These are phyloP conservation scores for Podarcis cretensis DNA, from an alignment of 2,113 vertebrate genomes.

Conservation along the genomic window DNA sequence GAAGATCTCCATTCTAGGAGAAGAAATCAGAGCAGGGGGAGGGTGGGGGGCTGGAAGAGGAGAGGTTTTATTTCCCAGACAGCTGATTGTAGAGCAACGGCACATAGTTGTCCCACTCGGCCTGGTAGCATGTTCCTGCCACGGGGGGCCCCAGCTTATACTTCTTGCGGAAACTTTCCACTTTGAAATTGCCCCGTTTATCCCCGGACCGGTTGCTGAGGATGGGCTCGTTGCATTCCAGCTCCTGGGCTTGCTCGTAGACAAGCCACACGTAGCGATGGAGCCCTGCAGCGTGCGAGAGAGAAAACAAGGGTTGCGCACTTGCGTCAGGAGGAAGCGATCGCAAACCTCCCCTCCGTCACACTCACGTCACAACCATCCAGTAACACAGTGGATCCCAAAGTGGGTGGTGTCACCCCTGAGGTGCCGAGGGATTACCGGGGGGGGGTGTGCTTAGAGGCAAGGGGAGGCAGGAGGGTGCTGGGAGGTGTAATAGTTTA, in stretches of 20 bases:
- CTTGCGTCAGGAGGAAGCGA: not conserved
- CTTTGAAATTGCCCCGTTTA: conserved; percentile 87
- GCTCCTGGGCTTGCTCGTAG: conserved; percentile 83
- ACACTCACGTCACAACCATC: not conserved
- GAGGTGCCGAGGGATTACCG: no score
- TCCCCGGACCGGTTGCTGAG: conserved; percentile 91
- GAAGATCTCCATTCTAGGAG: no score
- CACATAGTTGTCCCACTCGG: conserved; percentile 95
- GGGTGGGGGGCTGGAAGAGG: no score
- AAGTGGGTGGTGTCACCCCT: no score
- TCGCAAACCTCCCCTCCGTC: not conserved
- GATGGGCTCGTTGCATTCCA: conserved; percentile 83
- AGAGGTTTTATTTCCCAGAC: conserved; percentile 80
- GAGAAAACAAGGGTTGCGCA: not conserved
- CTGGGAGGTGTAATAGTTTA: no score
- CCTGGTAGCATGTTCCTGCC: conserved; percentile 94
- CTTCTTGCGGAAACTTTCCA: conserved; percentile 88
- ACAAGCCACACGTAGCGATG: conserved; percentile 97
- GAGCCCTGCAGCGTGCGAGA: conserved; percentile 77
- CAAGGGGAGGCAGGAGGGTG: no score
- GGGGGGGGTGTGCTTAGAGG: no score
- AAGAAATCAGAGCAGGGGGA: not conserved
- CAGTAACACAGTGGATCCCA: no score
- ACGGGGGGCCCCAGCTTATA: conserved; percentile 83
- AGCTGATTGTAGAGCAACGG: conserved; percentile 94